Conservation (phyloP, 2,888 invertebrate species). For the Psylliodes chrysocephalus region DNA sequence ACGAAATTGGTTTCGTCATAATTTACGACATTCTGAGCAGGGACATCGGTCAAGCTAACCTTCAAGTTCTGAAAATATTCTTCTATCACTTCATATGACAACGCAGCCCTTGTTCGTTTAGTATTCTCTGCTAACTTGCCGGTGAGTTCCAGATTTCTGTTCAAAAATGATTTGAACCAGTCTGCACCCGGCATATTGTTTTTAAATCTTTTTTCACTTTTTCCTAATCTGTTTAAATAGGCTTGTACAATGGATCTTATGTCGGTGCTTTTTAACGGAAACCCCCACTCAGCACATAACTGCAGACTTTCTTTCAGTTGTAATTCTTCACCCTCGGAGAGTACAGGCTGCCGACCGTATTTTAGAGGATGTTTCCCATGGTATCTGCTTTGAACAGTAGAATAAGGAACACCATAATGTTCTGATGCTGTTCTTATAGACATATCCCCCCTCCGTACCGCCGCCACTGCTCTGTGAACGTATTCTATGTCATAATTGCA, state of each 20-base stretch:
- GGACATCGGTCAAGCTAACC: conserved; percentile 22
- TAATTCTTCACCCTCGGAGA: too few relatives aligned
- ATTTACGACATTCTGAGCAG: conserved; percentile 25
- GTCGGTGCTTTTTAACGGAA: conserved; percentile 30
- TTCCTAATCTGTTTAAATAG: conserved; percentile 33
- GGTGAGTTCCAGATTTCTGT: neutral
- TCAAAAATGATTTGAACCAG: conserved; percentile 16
- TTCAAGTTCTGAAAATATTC: conserved; percentile 24
- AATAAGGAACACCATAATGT: too few relatives aligned
- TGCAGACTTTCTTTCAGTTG: conserved; percentile 1
- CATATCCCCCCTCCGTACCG: neutral
- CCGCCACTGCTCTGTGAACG: too few relatives aligned
- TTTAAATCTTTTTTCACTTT: conserved; percentile 19
- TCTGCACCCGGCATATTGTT: too few relatives aligned
- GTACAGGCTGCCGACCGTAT: too few relatives aligned
- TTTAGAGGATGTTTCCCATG: too few relatives aligned
- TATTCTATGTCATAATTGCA: too few relatives aligned
- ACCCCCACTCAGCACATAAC: conserved; percentile 33
- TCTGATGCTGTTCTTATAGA: neutral
- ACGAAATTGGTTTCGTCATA: conserved; percentile 38
- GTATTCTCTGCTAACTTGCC: conserved; percentile 14
- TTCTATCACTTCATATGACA: conserved; percentile 17
- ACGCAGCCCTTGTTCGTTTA: conserved; percentile 17
- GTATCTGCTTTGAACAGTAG: neutral
- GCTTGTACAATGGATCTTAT: conserved; percentile 25